Evolutionary conservation across 2,888 invertebrate genomes (phyloP), one percentile per base, ranked within the genome.

Genomic region (Caenorhabditis afra): DNA sequence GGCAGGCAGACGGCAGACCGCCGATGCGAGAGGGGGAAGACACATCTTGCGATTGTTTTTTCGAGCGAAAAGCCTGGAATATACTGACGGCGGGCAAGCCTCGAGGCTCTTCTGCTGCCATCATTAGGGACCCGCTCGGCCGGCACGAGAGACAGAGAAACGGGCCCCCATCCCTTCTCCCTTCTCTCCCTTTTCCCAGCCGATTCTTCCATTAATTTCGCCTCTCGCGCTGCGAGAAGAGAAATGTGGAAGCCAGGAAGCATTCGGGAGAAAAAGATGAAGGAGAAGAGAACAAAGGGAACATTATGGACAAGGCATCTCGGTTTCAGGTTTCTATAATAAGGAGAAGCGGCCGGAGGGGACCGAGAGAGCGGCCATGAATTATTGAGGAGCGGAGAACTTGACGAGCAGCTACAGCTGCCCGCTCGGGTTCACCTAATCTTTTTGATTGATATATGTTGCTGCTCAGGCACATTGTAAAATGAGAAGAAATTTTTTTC

Each of bases 11-110:
- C 47, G 41, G 57, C 62, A 29, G 71, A 55, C 55, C 52, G 50
- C 49, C 37, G 39, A 47, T 23, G 59, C 59, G 68, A n/a, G n/a
- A n/a, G 59, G 61, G 55, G 61, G 53, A 70, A 70, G 70, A 70
- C 61, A 61, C 61, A 55, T 49, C 29, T 29, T 7, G 7, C 71
- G 71, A 71, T 71, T 71, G 71, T 71, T 71, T 71, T 71, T 71
- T 71, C 62, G 62, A 62, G 70, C 45, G 62, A 71, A 62, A 62
- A 71, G 71, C 71, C 71, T 70, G 61, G 70, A 70, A 70, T 70
- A 70, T 61, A 61, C 53, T 70, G 70, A 70, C 61, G 70, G 61
- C 59, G n/a, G 52, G 68, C 53, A 29, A 39, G 67, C 44, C 52
- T n/a, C n/a, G n/a, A n/a, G 58, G 49, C 68, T 45, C 70, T 70